phyloP scores from a whole-genome alignment of 2,888 invertebrate species.

The Venusia cambrica region DNA sequence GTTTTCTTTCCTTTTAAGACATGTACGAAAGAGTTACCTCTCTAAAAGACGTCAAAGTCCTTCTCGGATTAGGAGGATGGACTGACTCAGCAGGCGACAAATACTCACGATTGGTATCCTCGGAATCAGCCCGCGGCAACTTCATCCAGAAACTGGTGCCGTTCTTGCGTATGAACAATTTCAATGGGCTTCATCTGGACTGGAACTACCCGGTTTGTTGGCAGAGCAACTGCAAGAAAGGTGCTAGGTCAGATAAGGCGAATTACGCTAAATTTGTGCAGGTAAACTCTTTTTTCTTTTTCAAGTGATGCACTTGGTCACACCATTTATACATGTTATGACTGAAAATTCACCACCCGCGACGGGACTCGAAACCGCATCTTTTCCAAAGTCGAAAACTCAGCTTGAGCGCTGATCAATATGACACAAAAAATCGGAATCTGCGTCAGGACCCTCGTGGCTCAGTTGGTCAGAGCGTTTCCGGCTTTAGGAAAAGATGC shows the following conservation, averaged over 20 bases:
- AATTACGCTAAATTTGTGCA: slow-evolving; percentile 89
- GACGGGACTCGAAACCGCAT: too few relatives aligned
- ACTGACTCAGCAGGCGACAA: slow-evolving; percentile 94
- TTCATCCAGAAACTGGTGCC: slow-evolving; percentile 86
- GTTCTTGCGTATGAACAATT: slow-evolving; percentile 87
- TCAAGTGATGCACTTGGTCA: too few relatives aligned
- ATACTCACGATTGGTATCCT: slow-evolving; percentile 89
- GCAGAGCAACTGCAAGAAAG: slow-evolving; percentile 93
- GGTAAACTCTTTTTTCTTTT: slow-evolving; percentile 71
- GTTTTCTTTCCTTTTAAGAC: slow-evolving; percentile 69
- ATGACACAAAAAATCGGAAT: too few relatives aligned
- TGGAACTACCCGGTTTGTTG: slow-evolving; percentile 98
- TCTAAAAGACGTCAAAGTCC: slow-evolving; percentile 83
- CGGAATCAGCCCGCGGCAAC: slow-evolving; percentile 83
- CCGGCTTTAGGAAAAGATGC: too few relatives aligned
- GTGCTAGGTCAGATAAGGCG: slow-evolving; percentile 87
- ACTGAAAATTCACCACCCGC: too few relatives aligned
- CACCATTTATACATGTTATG: too few relatives aligned
- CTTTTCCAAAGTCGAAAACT: too few relatives aligned
- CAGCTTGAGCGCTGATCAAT: too few relatives aligned
- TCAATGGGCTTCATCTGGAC: slow-evolving; percentile 93
- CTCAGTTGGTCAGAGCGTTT: too few relatives aligned
- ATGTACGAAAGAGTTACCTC: slow-evolving; percentile 89
- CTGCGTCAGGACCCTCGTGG: too few relatives aligned
- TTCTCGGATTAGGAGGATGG: slow-evolving; percentile 97